phyloP scores from a whole-genome alignment of 2,113 vertebrate species.

The Acinonyx jubatus region DNA sequence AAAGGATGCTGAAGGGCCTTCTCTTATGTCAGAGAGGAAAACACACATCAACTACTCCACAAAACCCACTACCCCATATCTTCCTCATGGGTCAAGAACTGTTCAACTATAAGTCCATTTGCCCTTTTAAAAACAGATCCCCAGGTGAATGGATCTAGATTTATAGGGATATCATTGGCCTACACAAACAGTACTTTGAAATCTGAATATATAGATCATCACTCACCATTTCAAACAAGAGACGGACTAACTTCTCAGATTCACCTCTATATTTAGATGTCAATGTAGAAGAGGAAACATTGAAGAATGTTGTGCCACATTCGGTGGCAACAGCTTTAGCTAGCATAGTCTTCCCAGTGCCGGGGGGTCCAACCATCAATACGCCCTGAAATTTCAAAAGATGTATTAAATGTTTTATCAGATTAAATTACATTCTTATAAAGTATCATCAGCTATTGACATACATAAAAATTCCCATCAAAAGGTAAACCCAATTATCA shows the following conservation, averaged over 20 bases:
- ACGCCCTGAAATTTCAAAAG: conserved; percentile 84
- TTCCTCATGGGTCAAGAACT: not conserved
- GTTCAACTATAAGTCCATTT: not conserved
- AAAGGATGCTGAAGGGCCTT: not conserved
- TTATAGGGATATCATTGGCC: not conserved
- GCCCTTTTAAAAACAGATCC: not conserved
- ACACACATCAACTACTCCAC: not conserved
- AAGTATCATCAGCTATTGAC: not conserved
- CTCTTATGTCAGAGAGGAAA: not conserved
- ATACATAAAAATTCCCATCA: not conserved
- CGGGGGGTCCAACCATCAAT: conserved; percentile 91
- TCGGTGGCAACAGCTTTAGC: conserved; percentile 91
- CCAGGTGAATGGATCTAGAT: not conserved
- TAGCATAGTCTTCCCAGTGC: conserved; percentile 91
- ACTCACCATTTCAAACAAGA: conserved; percentile 92
- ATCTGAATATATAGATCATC: not conserved
- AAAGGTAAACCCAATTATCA: not conserved
- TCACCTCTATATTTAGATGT: conserved; percentile 90
- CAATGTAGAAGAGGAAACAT: conserved; percentile 89
- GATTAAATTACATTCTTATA: not conserved
- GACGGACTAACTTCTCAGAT: conserved; percentile 90
- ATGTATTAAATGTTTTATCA: not conserved
- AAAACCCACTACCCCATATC: not conserved
- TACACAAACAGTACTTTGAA: not conserved
- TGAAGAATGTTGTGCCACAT: conserved; percentile 90